Evolutionary conservation across 2,888 invertebrate genomes (phyloP).

Genomic region (Sinodicranocentrus sp.): DNA sequence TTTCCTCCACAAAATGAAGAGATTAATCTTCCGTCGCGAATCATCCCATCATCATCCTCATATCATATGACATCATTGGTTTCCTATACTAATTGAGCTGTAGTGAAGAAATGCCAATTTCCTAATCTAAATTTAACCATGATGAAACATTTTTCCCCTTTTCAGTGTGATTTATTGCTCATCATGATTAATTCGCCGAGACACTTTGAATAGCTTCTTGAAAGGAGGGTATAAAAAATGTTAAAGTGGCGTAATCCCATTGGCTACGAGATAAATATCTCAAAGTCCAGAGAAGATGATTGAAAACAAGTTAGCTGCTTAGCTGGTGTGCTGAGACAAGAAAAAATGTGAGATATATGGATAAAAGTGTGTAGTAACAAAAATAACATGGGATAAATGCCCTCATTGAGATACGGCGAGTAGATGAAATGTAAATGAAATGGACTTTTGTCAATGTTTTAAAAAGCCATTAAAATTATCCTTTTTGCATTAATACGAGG

Average conservation of each 20-base stretch:
- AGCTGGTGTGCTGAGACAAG: too few species aligned
- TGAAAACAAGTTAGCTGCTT: too few species aligned
- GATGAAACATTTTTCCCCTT: constrained; percentile 36
- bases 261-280: too few species aligned
- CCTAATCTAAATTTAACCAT: constrained; percentile 49
- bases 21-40: background rate
- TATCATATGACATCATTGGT: constrained; percentile 48
- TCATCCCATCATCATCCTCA: background rate
- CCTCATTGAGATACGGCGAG: too few species aligned
- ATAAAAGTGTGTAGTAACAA: constrained; percentile 18
- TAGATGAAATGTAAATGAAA: background rate
- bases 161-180: too few species aligned
- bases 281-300: too few species aligned
- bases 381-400: too few species aligned
- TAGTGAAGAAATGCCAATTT: constrained; percentile 26
- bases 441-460: constrained; percentile 11
- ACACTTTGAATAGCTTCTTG: too few species aligned
- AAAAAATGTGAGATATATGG: background rate
- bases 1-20: constrained; percentile 10
- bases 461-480: constrained; percentile 60
- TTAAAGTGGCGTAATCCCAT: too few species aligned
- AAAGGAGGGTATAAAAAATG: too few species aligned
- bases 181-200: too few species aligned
- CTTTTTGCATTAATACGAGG: constrained; percentile 36
- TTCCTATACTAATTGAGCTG: constrained; percentile 34